Conservation (phyloP, 2,797 vertebrate genomes). For the Acrocephalus scirpaceus region DNA sequence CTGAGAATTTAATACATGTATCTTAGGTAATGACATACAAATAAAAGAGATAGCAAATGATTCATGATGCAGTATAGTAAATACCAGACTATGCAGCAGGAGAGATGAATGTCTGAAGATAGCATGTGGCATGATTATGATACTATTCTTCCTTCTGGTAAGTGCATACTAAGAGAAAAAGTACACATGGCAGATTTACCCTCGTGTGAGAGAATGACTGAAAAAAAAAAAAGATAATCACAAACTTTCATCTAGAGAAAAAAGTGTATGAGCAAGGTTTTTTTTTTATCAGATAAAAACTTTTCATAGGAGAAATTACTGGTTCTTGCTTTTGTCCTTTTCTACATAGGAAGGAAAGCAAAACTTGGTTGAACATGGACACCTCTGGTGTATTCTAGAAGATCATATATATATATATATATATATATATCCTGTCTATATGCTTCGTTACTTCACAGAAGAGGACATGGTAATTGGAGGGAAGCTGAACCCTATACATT, state of each 20-base stretch:
- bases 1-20: conserved; percentile 14
- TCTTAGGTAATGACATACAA: conserved; percentile 31
- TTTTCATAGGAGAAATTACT: not conserved
- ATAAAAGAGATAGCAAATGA: conserved; percentile 36
- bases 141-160: not conserved
- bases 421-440: not conserved
- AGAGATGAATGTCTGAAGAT: not conserved
- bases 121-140: not conserved
- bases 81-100: not conserved
- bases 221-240: too few relatives aligned
- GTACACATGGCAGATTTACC: not conserved
- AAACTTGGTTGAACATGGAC: not conserved
- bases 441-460: not conserved
- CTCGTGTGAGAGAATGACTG: not conserved
- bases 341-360: not conserved
- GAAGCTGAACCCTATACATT: not conserved
- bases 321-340: not conserved
- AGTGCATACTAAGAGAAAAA: not conserved
- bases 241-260: not conserved
- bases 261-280: not conserved
- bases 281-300: not conserved
- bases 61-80: not conserved
- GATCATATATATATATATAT: not conserved
- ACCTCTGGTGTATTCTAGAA: not conserved
- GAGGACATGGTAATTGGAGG: not conserved